phyloP scores from a whole-genome alignment of 1,140 invertebrate species.

The Bombus soroeensis region DNA sequence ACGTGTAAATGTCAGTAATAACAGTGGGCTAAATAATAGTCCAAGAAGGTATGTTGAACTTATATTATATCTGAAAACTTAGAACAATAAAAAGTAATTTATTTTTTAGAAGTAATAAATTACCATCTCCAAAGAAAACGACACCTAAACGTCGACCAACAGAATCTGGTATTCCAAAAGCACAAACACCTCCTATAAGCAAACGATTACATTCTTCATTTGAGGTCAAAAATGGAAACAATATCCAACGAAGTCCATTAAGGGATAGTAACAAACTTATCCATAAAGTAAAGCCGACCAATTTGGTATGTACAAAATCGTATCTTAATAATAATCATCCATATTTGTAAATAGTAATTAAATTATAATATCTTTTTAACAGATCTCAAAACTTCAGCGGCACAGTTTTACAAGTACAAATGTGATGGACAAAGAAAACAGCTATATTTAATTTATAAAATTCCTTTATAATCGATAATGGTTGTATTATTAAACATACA shows the following conservation, averaged over 20 bases:
- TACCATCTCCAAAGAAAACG: constrained; percentile 53
- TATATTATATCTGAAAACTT: neutral
- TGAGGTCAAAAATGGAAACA: constrained; percentile 18
- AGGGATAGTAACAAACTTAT: constrained; percentile 62
- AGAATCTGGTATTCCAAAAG: constrained; percentile 58
- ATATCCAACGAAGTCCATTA: constrained; percentile 61
- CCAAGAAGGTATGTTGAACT: constrained; percentile 58
- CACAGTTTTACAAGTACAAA: constrained; percentile 34
- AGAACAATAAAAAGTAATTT: neutral
- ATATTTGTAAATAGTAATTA: constrained; percentile 4
- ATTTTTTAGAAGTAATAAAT: constrained; percentile 39
- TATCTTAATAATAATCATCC: neutral
- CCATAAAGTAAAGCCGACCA: constrained; percentile 66
- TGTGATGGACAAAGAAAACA: constrained; percentile 65
- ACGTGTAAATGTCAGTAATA: constrained; percentile 68
- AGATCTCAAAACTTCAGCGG: constrained; percentile 63
- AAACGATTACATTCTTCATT: constrained; percentile 50
- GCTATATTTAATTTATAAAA: constrained; percentile 30
- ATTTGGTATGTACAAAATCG: constrained; percentile 62
- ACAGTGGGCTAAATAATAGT: constrained; percentile 65
- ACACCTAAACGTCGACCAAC: constrained; percentile 44
- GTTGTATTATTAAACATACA: constrained; percentile 31
- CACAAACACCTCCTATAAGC: constrained; percentile 33
- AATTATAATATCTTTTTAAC: constrained; percentile 36
- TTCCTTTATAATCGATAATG: constrained; percentile 20